Evolutionary conservation across 2,888 invertebrate genomes (phyloP).

Genomic region (Trichogramma evanescens): DNA sequence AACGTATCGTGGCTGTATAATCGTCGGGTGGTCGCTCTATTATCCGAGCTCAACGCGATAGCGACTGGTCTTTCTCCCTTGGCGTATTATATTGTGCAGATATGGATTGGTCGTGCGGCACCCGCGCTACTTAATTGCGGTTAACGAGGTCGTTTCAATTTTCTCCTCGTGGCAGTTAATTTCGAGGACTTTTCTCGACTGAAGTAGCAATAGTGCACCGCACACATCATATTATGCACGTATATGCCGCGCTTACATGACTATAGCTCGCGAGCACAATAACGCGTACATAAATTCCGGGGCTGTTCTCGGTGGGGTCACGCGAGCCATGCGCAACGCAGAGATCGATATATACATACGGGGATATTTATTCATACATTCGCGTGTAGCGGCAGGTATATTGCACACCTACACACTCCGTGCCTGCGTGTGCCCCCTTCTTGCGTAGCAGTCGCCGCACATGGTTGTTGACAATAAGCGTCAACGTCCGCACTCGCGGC

Average conservation of each 20-base stretch:
- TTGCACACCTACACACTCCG: not conserved
- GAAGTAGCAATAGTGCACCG: not conserved
- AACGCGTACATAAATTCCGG: not conserved
- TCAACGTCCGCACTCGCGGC: not conserved
- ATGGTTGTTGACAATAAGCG: slow-evolving; percentile 6
- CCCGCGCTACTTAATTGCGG: too few relatives aligned
- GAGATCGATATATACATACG: slow-evolving; percentile 12
- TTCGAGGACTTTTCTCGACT: not conserved
- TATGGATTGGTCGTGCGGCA: too few relatives aligned
- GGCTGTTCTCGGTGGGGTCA: slow-evolving; percentile 4
- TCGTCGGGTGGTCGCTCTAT: too few relatives aligned
- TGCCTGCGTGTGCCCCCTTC: not conserved
- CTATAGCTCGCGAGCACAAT: too few relatives aligned
- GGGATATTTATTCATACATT: not conserved
- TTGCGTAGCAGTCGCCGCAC: not conserved
- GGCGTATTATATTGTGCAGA: too few relatives aligned
- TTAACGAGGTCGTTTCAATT: slow-evolving; percentile 1
- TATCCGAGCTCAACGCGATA: too few relatives aligned
- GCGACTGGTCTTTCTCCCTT: too few relatives aligned
- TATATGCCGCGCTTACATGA: too few relatives aligned
- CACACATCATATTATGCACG: not conserved
- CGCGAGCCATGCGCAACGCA: slow-evolving; percentile 7
- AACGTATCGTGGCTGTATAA: too few relatives aligned
- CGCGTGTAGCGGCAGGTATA: slow-evolving; percentile 5
- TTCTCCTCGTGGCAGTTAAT: slow-evolving; percentile 5